Percentiles rank a stretch among this genome's conserved stretches.
phyloP scores from a whole-genome alignment of 2,797 vertebrate species.

The Enteromius trimaculatus region DNA sequence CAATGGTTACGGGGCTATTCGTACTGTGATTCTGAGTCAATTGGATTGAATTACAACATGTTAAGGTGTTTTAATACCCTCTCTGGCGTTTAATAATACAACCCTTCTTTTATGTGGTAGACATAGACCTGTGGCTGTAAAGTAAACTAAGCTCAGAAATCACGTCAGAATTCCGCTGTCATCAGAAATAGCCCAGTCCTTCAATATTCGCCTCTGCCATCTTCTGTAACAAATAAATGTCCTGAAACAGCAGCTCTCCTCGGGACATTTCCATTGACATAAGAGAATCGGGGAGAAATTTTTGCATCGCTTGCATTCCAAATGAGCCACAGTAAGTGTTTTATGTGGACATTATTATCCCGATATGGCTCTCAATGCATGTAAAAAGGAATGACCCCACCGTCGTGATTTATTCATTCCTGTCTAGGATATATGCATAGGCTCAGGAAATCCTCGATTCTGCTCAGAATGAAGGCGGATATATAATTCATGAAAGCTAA shows the following conservation, averaged over 20 bases:
- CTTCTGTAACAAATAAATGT: slow-evolving; percentile 54
- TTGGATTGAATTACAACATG: slow-evolving; percentile 32
- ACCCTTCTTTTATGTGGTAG: not conserved
- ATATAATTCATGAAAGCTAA: slow-evolving; percentile 84
- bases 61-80: slow-evolving; percentile 28
- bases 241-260: slow-evolving; percentile 68
- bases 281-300: slow-evolving; percentile 60
- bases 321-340: slow-evolving; percentile 52
- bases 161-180: slow-evolving; percentile 30
- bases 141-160: slow-evolving; percentile 28
- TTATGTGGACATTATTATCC: slow-evolving; percentile 55
- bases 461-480: slow-evolving; percentile 70
- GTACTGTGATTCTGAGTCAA: not conserved
- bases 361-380: slow-evolving; percentile 51
- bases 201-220: slow-evolving; percentile 40
- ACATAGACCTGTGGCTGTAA: slow-evolving; percentile 26
- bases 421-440: slow-evolving; percentile 74
- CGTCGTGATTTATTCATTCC: slow-evolving; percentile 77
- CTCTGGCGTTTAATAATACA: not conserved
- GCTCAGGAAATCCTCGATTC: slow-evolving; percentile 71
- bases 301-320: slow-evolving; percentile 60
- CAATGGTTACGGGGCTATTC: not conserved
- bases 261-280: slow-evolving; percentile 68
- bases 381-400: slow-evolving; percentile 61
- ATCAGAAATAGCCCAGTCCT: slow-evolving; percentile 35